phyloP scores from a whole-genome alignment of 2,888 invertebrate genomes.

The Agrotis puta region DNA sequence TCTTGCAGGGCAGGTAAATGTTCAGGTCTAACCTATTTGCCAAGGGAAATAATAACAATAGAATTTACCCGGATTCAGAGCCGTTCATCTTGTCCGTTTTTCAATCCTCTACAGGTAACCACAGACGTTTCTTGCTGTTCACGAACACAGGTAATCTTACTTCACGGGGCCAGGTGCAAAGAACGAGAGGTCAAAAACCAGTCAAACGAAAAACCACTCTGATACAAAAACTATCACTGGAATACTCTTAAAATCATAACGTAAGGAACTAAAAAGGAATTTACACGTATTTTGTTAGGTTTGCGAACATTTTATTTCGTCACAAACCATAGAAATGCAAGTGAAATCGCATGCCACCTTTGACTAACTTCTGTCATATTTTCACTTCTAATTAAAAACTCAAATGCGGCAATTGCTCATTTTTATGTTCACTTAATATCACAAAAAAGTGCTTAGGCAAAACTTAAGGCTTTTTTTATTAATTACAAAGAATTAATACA shows the following conservation, averaged over 20 bases:
- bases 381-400: constrained; percentile 76
- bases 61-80: constrained; percentile 94
- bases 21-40: constrained; percentile 36
- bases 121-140: constrained; percentile 73
- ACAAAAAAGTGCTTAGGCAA: constrained; percentile 73
- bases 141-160: constrained; percentile 75
- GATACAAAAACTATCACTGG: constrained; percentile 77
- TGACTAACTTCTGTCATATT: constrained; percentile 86
- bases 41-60: constrained; percentile 75
- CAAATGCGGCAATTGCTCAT: constrained; percentile 69
- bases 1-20: constrained; percentile 2
- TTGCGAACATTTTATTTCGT: constrained; percentile 86
- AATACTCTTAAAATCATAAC: constrained; percentile 82
- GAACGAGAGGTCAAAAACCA: constrained; percentile 73
- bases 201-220: constrained; percentile 76
- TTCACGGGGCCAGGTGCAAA: constrained; percentile 79
- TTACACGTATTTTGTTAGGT: constrained; percentile 78
- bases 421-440: constrained; percentile 71
- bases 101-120: constrained; percentile 64
- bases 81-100: constrained; percentile 92
- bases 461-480: constrained; percentile 78
- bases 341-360: constrained; percentile 89
- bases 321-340: constrained; percentile 89
- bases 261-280: constrained; percentile 80
- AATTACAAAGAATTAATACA: constrained; percentile 84